Base-by-base conservation (phyloP, 1,140 invertebrate species). In the Drosophila subpulchrella region DNA sequence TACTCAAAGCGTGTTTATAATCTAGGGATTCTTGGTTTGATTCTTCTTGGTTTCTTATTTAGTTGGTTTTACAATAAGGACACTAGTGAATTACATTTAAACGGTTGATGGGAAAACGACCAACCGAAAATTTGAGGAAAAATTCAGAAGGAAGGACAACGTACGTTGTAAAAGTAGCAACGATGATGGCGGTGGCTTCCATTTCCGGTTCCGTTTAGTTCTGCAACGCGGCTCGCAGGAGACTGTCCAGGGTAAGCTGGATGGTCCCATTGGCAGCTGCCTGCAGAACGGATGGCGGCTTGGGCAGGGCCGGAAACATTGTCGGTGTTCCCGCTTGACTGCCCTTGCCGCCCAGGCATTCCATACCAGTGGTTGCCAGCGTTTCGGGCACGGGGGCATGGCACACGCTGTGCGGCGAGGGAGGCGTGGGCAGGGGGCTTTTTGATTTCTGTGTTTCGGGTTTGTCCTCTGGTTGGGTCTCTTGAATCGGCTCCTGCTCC, bases 221-320 rank as follows among this genome's bases (percentile, higher is more conserved):
- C 30, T 90, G 88, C 58, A 92, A 58, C n/a, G 91, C 88, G 11
- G 79, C 76, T 42, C 91, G 81, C 47, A 92, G 58, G 39, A 91
- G 75, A 51, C 86, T 91, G 65, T 89, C 84, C 47, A 85, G 50
- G 15, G 84, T 85, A 57, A 81, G 53, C 76, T 78, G 74, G 39
- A 78, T 78, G 70, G 88, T 82, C 42, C 83, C 75, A 65, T 83
- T 86, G 42, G 75, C 79, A 55, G 84, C 51, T 55, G 83, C 84
- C 54, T 88, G 79, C 47, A 91, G 38, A 61, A 85, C 80, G 48
- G 84, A 89, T 58, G 81, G 85, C 38, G 84, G 77, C 48, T 89
- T 89, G 30, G 84, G 84, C 34, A 84, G 38, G n/a, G 82, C 65
- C 44, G 88, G 89, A 80, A 85, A 91, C 41, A 60, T 48, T 13